These are phyloP conservation scores for Origma solitaria DNA, from an alignment of 2,113 vertebrate genomes.

Conservation along the genomic window DNA sequence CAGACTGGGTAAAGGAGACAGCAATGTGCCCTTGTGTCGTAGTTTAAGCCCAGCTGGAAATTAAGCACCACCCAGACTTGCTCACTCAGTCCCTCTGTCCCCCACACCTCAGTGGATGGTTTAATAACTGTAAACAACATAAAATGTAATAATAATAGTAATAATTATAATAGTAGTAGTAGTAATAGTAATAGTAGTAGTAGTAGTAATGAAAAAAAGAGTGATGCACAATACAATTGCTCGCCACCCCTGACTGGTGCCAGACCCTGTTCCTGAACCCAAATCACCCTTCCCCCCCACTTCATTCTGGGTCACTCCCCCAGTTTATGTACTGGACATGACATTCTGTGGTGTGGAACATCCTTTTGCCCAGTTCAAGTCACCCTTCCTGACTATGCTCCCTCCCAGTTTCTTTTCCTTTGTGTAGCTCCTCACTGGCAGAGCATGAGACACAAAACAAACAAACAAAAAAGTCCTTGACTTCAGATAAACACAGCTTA, in stretches of 20 bases:
- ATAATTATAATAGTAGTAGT: background rate
- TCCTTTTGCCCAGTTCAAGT: background rate
- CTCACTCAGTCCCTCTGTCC: background rate
- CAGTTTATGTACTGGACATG: background rate
- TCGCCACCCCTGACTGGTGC: background rate
- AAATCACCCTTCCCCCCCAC: accelerated
- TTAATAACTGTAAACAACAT: background rate
- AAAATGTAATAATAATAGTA: background rate
- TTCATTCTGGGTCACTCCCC: background rate
- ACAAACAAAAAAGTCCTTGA: background rate
- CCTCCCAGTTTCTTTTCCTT: background rate
- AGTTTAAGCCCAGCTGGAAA: background rate
- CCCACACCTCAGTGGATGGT: accelerated
- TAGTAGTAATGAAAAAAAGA: background rate
- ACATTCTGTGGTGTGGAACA: background rate
- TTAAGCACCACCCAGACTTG: background rate
- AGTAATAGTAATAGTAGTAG: too few species aligned
- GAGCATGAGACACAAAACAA: background rate
- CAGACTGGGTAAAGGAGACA: background rate
- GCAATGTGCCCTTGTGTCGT: accelerated
- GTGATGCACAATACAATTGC: too few species aligned
- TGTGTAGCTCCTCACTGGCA: background rate
- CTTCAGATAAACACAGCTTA: background rate
- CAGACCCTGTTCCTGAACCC: background rate
- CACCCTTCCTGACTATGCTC: background rate